Evolutionary conservation across 1,140 invertebrate species (phyloP).

Genomic region (Brachystomella parvula): DNA sequence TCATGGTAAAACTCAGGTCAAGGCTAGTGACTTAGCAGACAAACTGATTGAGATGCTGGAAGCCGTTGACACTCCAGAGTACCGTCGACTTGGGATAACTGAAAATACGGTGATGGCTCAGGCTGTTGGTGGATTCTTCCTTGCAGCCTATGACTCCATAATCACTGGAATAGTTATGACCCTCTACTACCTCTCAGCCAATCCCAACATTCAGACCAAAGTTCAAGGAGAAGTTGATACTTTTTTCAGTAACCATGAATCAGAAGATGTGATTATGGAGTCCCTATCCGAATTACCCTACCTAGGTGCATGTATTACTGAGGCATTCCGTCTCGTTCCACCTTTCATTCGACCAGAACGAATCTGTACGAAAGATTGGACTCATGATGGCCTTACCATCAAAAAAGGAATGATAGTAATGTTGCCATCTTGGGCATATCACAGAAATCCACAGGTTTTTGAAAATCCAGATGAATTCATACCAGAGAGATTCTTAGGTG

Average conservation of each 20-base stretch:
- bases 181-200: constrained; percentile 53
- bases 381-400: background rate
- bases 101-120: constrained; percentile 18
- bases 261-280: constrained; percentile 18
- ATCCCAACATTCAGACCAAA: constrained; percentile 58
- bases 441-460: constrained; percentile 47
- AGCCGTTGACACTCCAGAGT: constrained; percentile 20
- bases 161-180: constrained; percentile 14
- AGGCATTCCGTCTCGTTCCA: constrained; percentile 15
- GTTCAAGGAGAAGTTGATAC: constrained; percentile 60
- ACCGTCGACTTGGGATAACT: constrained; percentile 19
- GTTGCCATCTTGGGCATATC: constrained; percentile 47
- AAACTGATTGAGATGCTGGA: constrained; percentile 22
- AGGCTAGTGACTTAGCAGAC: constrained; percentile 24
- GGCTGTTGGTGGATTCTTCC: constrained; percentile 32
- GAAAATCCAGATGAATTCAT: constrained; percentile 49
- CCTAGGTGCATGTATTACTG: constrained; percentile 18
- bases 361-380: constrained; percentile 27
- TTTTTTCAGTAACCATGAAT: constrained; percentile 40
- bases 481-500: constrained; percentile 51
- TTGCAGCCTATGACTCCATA: constrained; percentile 24
- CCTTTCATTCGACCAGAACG: constrained; percentile 18
- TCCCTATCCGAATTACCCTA: constrained; percentile 26
- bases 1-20: background rate
- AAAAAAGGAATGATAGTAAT: constrained; percentile 44